phyloP scores from a whole-genome alignment of 2,113 vertebrate species.

The Pristiophorus japonicus region DNA sequence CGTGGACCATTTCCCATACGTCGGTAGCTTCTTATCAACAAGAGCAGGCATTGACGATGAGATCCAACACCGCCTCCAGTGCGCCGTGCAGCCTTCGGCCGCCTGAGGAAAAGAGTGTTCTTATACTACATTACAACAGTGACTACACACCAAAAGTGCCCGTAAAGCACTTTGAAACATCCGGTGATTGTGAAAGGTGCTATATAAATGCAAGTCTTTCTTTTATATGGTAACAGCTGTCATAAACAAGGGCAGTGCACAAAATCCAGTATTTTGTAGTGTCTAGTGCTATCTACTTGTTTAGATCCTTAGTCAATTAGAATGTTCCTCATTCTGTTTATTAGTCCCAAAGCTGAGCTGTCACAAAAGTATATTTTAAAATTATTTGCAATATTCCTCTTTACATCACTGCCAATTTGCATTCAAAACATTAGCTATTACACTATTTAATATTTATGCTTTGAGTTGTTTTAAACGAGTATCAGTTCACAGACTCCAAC shows the following conservation, averaged over 20 bases:
- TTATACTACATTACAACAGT: too few species aligned
- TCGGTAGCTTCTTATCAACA: too few species aligned
- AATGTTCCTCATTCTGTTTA: background rate
- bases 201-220: too few species aligned
- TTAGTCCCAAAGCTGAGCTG: background rate
- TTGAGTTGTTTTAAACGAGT: background rate
- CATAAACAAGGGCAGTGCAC: background rate
- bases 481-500: background rate
- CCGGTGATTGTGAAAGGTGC: too few species aligned
- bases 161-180: too few species aligned
- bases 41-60: too few species aligned
- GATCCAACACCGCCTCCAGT: too few species aligned
- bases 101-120: too few species aligned
- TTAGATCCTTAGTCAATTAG: background rate
- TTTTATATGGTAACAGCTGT: background rate
- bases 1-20: too few species aligned
- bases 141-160: too few species aligned
- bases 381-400: background rate
- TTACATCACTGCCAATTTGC: background rate
- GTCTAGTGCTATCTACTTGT: background rate
- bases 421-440: background rate
- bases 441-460: background rate
- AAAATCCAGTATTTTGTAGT: background rate
- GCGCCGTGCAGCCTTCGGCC: too few species aligned
- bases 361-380: background rate